Percentiles rank a stretch among this genome's conserved stretches.
Evolutionary conservation across 2,113 vertebrate genomes (phyloP).

Genomic region (Gallinago paraguaiae): DNA sequence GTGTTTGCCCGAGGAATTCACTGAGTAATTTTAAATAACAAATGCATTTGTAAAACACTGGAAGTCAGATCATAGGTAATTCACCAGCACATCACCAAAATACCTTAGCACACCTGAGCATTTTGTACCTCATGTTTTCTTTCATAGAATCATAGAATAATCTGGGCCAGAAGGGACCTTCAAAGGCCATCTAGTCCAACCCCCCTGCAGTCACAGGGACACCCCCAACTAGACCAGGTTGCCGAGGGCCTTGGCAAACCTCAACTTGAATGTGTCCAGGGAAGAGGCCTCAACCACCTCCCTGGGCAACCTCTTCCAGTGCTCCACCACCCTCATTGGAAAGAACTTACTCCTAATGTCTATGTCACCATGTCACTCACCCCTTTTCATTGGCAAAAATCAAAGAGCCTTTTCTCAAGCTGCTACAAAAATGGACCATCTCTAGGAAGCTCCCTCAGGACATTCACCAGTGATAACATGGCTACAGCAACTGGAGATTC

Average conservation of each 20-base stretch:
- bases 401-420: not conserved
- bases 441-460: not conserved
- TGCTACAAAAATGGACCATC: not conserved
- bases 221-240: too few species aligned
- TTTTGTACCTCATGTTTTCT: not conserved
- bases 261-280: too few species aligned
- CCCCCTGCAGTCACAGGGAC: too few species aligned
- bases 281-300: too few species aligned
- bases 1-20: not conserved
- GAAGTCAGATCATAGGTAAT: not conserved
- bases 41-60: not conserved
- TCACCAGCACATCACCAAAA: not conserved
- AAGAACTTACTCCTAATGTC: too few species aligned
- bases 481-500: not conserved
- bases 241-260: too few species aligned
- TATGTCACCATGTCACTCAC: not conserved
- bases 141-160: not conserved
- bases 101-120: not conserved
- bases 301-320: too few species aligned
- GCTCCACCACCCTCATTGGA: too few species aligned
- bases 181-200: too few species aligned
- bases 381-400: not conserved
- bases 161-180: too few species aligned
- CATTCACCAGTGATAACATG: accelerated
- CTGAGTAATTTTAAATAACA: not conserved